Evolutionary conservation across 1,140 invertebrate species (phyloP).

Genomic region (Sycobia sp.): DNA sequence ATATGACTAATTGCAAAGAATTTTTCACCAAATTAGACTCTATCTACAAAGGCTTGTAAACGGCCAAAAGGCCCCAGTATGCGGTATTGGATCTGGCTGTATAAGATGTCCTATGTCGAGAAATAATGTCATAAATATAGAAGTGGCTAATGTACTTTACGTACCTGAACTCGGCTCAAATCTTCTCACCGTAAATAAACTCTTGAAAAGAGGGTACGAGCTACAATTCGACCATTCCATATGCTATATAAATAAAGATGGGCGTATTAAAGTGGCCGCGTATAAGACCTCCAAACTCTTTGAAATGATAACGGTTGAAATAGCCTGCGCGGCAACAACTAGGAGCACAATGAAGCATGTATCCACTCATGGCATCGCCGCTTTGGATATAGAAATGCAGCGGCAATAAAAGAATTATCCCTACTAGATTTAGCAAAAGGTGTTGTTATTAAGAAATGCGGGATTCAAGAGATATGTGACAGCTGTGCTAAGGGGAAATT

Average conservation of each 20-base stretch:
- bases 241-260: neutral
- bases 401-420: conserved; percentile 10
- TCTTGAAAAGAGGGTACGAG: no score
- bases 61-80: no score
- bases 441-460: conserved; percentile 14
- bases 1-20: neutral
- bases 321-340: neutral
- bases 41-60: neutral
- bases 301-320: neutral
- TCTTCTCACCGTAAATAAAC: no score
- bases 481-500: conserved; percentile 40
- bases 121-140: neutral
- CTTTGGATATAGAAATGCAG: conserved; percentile 20
- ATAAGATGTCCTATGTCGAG: no score
- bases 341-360: conserved; percentile 13
- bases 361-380: conserved; percentile 26
- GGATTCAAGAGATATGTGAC: conserved; percentile 30
- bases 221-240: no score
- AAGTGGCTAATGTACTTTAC: conserved; percentile 42
- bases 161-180: conserved; percentile 14
- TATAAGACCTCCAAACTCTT: conserved; percentile 15
- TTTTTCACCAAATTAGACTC: conserved; percentile 25
- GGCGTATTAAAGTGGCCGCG: neutral
- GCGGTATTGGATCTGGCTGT: no score
- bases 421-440: neutral